Conservation (phyloP, 2,888 invertebrate species). For the Adela reaumurella region DNA sequence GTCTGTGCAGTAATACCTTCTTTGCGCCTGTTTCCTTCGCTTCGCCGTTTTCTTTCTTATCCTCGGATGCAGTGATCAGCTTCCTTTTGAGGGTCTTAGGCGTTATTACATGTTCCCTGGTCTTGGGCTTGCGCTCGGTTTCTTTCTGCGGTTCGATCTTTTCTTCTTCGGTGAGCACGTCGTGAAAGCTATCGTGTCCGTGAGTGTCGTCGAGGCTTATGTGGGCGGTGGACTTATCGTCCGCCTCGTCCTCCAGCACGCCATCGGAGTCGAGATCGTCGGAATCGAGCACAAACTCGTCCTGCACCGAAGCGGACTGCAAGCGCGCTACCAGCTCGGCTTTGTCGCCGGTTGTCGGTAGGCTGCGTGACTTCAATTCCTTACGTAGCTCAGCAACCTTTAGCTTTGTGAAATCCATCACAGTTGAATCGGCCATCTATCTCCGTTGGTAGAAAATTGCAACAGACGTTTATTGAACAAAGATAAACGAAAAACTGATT, state of each 20-base stretch:
- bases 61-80: constrained; percentile 22
- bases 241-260: constrained; percentile 53
- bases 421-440: constrained; percentile 21
- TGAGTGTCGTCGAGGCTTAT: constrained; percentile 32
- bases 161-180: constrained; percentile 38
- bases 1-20: constrained; percentile 62
- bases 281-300: constrained; percentile 37
- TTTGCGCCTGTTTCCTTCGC: constrained; percentile 48
- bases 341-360: constrained; percentile 75
- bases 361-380: constrained; percentile 74
- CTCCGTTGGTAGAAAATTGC: neutral
- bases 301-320: constrained; percentile 54
- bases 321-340: constrained; percentile 75
- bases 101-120: too few species aligned
- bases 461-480: too few species aligned
- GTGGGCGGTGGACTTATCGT: constrained; percentile 35
- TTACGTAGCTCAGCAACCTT: constrained; percentile 83
- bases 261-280: constrained; percentile 53
- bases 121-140: constrained; percentile 20
- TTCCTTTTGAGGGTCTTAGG: constrained; percentile 33
- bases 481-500: too few species aligned
- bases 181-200: constrained; percentile 31
- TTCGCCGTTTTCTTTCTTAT: constrained; percentile 18
- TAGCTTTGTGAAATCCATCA: constrained; percentile 35
- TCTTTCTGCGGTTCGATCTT: constrained; percentile 20